Conservation (phyloP, 2,797 vertebrate species). For the Oreonectes daqikongensis region DNA sequence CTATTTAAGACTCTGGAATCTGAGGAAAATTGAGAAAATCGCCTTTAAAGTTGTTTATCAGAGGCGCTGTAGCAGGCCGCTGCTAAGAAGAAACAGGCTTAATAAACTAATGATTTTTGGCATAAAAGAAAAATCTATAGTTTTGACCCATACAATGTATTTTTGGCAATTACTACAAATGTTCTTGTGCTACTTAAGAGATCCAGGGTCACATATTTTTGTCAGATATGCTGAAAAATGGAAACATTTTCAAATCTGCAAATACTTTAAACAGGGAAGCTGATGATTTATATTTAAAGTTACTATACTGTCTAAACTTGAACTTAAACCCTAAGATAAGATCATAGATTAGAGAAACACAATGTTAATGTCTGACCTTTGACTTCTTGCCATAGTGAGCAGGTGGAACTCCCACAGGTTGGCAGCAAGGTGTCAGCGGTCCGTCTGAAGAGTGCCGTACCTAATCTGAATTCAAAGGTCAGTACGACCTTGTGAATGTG, state of each 20-base stretch:
- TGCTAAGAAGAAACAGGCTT: no score
- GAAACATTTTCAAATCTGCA: neutral
- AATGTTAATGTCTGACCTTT: conserved; percentile 10
- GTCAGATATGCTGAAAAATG: no score
- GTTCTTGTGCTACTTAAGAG: no score
- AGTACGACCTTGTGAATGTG: conserved; percentile 15
- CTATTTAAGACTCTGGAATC: no score
- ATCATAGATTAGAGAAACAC: neutral
- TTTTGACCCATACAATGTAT: no score
- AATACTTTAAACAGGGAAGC: neutral
- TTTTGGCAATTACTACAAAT: no score
- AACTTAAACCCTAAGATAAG: neutral
- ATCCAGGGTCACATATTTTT: no score
- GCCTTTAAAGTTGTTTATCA: no score
- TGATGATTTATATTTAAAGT: neutral
- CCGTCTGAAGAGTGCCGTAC: conserved; percentile 63
- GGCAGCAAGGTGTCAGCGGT: conserved; percentile 56
- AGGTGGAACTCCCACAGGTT: conserved; percentile 38
- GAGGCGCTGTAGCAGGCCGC: no score
- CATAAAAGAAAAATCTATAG: no score
- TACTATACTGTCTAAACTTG: neutral
- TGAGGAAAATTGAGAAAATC: no score
- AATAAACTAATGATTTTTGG: no score
- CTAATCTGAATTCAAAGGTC: conserved; percentile 66
- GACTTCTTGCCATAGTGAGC: conserved; percentile 55